Evolutionary conservation across 2,113 vertebrate species (phyloP).

Genomic region (Coreoperca whiteheadi): DNA sequence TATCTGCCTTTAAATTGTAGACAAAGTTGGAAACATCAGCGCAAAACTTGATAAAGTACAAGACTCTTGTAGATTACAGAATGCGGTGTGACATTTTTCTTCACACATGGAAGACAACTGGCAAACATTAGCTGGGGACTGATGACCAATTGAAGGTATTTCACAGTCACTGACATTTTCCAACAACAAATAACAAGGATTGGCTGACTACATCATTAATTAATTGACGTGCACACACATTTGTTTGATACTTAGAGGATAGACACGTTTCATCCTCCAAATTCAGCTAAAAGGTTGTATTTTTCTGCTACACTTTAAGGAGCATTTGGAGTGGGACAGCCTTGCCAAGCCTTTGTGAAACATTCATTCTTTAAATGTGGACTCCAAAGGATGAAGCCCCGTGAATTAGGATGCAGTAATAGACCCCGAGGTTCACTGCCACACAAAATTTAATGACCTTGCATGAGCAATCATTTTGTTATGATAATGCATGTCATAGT

Average conservation of each 20-base stretch:
- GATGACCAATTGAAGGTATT: neutral
- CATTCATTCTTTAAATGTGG: neutral
- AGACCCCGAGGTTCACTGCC: neutral
- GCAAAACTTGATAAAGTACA: neutral
- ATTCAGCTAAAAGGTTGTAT: neutral
- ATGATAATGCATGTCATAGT: conserved; percentile 8
- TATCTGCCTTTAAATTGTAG: neutral
- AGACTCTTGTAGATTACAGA: neutral
- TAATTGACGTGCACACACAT: neutral
- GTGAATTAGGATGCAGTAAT: neutral
- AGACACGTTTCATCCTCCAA: neutral
- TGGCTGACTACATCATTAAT: neutral
- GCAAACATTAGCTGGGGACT: neutral
- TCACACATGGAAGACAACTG: neutral
- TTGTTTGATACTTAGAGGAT: neutral
- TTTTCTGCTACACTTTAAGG: neutral
- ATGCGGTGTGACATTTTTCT: neutral
- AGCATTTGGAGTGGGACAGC: neutral
- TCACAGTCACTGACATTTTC: neutral
- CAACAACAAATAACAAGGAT: neutral
- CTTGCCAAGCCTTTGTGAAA: neutral
- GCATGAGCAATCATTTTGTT: conserved; percentile 6
- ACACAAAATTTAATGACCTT: neutral
- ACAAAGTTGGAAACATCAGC: neutral
- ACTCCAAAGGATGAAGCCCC: neutral